These are phyloP conservation scores for Plutella xylostella DNA, from an alignment of 2,888 invertebrate species.

Conservation along the genomic window DNA sequence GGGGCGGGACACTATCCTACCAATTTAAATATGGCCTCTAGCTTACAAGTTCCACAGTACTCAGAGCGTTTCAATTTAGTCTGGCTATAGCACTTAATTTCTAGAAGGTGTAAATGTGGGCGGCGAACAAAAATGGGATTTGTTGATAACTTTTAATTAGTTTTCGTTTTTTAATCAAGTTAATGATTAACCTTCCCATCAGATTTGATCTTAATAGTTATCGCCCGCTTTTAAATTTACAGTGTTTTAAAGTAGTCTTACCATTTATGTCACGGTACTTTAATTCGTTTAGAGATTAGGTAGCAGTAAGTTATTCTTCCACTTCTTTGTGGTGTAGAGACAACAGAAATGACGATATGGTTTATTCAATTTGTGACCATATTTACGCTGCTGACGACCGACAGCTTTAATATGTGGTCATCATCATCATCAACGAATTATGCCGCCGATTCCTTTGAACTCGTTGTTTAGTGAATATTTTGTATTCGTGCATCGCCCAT, in stretches of 20 bases:
- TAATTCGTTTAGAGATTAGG: neutral
- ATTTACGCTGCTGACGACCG: slow-evolving; percentile 1
- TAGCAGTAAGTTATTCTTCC: neutral
- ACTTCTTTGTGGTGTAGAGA: no score
- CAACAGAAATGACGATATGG: slow-evolving; percentile 42
- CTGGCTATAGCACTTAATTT: slow-evolving; percentile 40
- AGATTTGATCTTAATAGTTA: no score
- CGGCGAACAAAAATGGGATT: slow-evolving; percentile 44
- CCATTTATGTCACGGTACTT: neutral
- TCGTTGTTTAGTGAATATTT: no score
- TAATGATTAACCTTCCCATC: no score
- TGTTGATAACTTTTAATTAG: neutral
- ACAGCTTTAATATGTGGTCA: neutral
- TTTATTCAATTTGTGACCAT: slow-evolving; percentile 38
- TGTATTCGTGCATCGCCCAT: no score
- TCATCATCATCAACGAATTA: no score
- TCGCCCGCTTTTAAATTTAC: no score
- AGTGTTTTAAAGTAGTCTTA: neutral
- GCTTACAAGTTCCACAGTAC: neutral
- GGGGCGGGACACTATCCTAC: neutral
- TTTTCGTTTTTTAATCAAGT: neutral
- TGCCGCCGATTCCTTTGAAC: no score
- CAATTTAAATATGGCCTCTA: neutral
- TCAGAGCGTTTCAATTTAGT: slow-evolving; percentile 31
- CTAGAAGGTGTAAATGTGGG: slow-evolving; percentile 38